Evolutionary conservation across 2,113 vertebrate genomes (phyloP), one percentile per base, ranked within the genome.

Genomic region (Cacatua alba): DNA sequence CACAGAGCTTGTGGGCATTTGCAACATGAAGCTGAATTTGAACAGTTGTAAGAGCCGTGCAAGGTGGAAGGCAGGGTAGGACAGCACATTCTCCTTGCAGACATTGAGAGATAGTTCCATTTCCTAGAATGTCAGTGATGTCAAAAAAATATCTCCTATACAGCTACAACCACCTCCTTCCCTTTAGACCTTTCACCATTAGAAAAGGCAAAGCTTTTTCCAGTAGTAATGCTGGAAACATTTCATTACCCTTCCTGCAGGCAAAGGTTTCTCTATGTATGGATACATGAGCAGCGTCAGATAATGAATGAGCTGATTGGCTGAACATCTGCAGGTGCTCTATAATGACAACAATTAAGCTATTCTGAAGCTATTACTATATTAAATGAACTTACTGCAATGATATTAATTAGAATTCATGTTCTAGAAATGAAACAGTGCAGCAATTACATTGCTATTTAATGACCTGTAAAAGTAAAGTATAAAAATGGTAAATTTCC

Each of bases 331-430:
- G 88, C 81, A 97, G 70, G 78, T 95, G 79, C 92, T 96, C 93
- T 94, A 15, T 93, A 95, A 97, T 96, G 86, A 87, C 92, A 97
- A 95, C 92, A 96, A 92, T 97, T 97, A 96, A 94, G 55, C 93
- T 95, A 89, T 97, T 97, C 87, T 91, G 82, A 93, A 97, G 92
- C 94, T 93, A 90, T 91, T 90, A 96, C 86, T 94, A 82, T 94
- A 95, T 95, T 81, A 91, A 92, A 97, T 94, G 89, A 95, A 92
- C 86, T 95, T 62, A 82, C 70, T 87, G 86, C 62, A 87, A 94
- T 92, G 76, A 74, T 92, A 91, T 95, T 96, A 94, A 96, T 96
- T 96, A 91, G 77, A 95, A 93, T 96, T 92, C 85, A 77, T 88
- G 63, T 92, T 91, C 88, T 82, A 77, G 87, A 91, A 93, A 88